Percentiles rank a stretch among this genome's conserved stretches.
Evolutionary conservation across 2,888 invertebrate genomes (phyloP).

Genomic region (Pristionchus entomophagus): DNA sequence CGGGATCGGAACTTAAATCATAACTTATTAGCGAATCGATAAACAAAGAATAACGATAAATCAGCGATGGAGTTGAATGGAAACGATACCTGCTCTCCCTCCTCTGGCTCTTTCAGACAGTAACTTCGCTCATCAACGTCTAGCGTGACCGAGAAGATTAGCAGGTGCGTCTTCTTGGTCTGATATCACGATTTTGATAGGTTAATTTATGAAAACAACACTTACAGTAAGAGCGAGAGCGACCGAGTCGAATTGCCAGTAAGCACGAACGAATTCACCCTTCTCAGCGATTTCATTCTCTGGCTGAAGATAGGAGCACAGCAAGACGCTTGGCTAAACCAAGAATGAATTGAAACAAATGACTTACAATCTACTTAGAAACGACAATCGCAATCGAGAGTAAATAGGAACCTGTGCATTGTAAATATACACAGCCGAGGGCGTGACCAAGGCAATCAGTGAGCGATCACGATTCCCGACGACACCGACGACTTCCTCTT

Average conservation of each 20-base stretch:
- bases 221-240: slow-evolving; percentile 70
- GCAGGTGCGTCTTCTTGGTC: slow-evolving; percentile 68
- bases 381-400: not conserved
- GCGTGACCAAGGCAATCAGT: slow-evolving; percentile 66
- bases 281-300: slow-evolving; percentile 64
- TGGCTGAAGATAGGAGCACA: slow-evolving; percentile 62
- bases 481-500: slow-evolving; percentile 54
- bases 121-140: slow-evolving; percentile 55
- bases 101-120: slow-evolving; percentile 9
- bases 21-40: not conserved
- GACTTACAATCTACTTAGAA: no score
- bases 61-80: not conserved
- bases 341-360: not conserved
- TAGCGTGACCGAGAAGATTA: slow-evolving; percentile 67
- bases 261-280: slow-evolving; percentile 62
- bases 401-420: slow-evolving; percentile 64
- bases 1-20: slow-evolving; percentile 2
- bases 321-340: slow-evolving; percentile 68
- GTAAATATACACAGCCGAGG: slow-evolving; percentile 65
- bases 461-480: slow-evolving; percentile 71
- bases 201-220: slow-evolving; percentile 29
- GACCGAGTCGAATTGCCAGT: slow-evolving; percentile 71
- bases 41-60: not conserved
- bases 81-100: slow-evolving; percentile 3
- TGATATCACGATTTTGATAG: slow-evolving; percentile 53